Base-by-base conservation (phyloP, 2,888 invertebrate genomes). In the Sinhomidia bicolor region DNA sequence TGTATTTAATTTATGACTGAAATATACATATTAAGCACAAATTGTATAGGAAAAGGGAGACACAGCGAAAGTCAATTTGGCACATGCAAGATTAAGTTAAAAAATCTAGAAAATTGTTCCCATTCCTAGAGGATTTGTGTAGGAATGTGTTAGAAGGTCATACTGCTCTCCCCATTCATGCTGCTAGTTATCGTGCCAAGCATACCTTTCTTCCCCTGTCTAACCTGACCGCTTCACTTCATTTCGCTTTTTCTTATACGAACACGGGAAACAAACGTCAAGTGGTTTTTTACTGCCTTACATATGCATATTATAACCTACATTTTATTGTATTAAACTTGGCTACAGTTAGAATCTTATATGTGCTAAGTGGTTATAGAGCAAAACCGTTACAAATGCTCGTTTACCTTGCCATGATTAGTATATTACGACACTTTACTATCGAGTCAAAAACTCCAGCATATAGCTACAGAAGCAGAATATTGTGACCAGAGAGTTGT, bases 131-230 rank as follows among this genome's bases (percentile, higher is more conserved):
- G 10, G 78, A 85, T 60, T 74, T 57, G 68, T 10, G 36, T 51
- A 76, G 62, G 84, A 85, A 85, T 79, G 85, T 85, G 85, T 79
- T 78, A 85, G 85, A 85, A 85, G 85, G 85, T 85, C 85, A 85
- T 68, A 29, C 47, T 60, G 36, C 23, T 62, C 26, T 20, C 32
- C 29, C 5, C 65, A 29, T 32, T 68, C 47, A 20, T 51, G n/a
- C n/a, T 47, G 20, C 68, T 14, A 4, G 9, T 36, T 51, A 68
- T 51, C 14, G 14, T 32, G 41, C 20, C 36, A 68, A n/a, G 57
- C 47, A 47, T 29, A 29, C 29, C 14, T 32, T 29, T 5, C 6
- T 6, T 29, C 5, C 14, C 14, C 7, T 9, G n/a, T n/a, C n/a
- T 65, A 47, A 47, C 47, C 29, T 60, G 32, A 29, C 29, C 12